A percentile compares a stretch with the other conserved stretches of the same genome.
These are phyloP conservation scores for Laupala kohalensis DNA, from an alignment of 1,140 invertebrate genomes.

Conservation along the genomic window DNA sequence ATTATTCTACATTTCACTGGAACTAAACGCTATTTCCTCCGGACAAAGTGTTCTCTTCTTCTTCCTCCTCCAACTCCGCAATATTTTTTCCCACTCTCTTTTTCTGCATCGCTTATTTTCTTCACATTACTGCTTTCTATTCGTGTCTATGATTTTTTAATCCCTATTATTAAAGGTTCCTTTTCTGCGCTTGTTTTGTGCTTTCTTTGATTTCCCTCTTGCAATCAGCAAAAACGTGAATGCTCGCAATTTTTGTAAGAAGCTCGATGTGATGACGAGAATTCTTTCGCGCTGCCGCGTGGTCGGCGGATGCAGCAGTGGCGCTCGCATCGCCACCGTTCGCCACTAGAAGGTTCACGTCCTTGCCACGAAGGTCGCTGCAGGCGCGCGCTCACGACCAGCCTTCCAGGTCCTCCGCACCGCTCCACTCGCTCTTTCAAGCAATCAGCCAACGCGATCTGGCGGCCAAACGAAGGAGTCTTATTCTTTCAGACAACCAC, in stretches of 20 bases:
- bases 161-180: neutral
- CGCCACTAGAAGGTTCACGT: neutral
- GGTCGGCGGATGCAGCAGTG: neutral
- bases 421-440: neutral
- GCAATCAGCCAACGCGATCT: too few relatives aligned
- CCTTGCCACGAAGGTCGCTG: neutral
- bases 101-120: neutral
- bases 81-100: neutral
- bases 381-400: too few relatives aligned
- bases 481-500: too few relatives aligned
- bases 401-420: too few relatives aligned
- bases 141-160: neutral
- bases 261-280: neutral
- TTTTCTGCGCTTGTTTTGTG: neutral
- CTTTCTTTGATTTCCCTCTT: neutral
- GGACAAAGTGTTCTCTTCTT: neutral
- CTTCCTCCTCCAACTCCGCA: neutral
- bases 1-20: neutral
- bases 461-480: too few relatives aligned
- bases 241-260: neutral
- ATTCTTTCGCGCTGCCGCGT: too few relatives aligned
- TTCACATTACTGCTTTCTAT: neutral
- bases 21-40: neutral
- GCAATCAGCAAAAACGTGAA: neutral
- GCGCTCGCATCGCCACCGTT: too few relatives aligned